Base-by-base conservation (phyloP, 2,113 vertebrate genomes). In the Martes martes region DNA sequence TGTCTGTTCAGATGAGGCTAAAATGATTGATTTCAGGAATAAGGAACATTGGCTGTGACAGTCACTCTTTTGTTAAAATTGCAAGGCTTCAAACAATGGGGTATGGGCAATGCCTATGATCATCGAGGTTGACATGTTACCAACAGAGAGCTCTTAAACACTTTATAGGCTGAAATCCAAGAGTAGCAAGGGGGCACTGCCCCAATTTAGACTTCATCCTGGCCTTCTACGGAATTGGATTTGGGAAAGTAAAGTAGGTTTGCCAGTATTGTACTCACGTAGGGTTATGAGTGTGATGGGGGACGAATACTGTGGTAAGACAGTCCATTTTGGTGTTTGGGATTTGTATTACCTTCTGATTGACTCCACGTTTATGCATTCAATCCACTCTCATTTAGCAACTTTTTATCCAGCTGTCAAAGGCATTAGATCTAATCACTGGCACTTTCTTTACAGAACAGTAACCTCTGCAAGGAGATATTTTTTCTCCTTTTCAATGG, bases 391-490 rank as follows among this genome's bases (percentile, higher is more conserved):
- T 98, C 94, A 95, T 94, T 98, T 96, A 98, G 85, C 79, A 97
- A 95, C 95, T 89, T 91, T 96, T 97, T 94, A 97, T 96, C 93
- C 78, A 76, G 88, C 96, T 94, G 93, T 97, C 97, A 97, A 95
- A 96, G 82, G 91, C 94, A 97, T 96, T 87, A 96, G 94, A 98
- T 97, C 95, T 96, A 97, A 98, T 97, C 97, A 97, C 97, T 91
- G 93, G 59, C 94, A 95, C 95, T 97, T 97, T 98, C 96, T 95
- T 97, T 92, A 90, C 55, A 94, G 91, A 98, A 95, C 39, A 82
- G 95, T 93, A 95, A 97, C 93, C 95, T 96, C 61, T 59, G 82
- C 91, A 86, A 90, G 65, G 94, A 88, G 96, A 78, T 92, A 87
- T 91, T 82, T 97, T 96, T 71, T 33, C 28, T 65, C 36, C 63